Conservation (phyloP, 2,888 invertebrate genomes). For the Epirrhoe tristata region DNA sequence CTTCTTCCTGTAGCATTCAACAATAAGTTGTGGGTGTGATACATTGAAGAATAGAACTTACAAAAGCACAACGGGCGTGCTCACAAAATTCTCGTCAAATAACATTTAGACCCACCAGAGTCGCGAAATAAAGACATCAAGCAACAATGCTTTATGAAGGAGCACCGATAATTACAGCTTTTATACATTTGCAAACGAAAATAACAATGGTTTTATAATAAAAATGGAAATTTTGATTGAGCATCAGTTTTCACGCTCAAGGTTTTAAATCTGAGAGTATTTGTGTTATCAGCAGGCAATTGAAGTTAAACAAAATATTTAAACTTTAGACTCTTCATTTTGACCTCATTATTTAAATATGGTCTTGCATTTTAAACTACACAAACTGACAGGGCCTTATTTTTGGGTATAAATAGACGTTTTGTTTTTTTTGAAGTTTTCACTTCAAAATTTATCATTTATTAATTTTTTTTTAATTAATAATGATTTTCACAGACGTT, state of each 20-base stretch:
- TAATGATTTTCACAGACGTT: too few species aligned
- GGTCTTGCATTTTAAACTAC: too few species aligned
- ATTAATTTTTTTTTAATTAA: too few species aligned
- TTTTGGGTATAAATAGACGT: too few species aligned
- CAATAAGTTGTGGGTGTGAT: conserved; percentile 83
- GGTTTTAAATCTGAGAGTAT: not conserved
- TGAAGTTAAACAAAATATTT: too few species aligned
- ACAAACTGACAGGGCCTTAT: too few species aligned
- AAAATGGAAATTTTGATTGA: conserved; percentile 65
- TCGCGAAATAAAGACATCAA: conserved; percentile 83
- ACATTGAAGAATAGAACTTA: conserved; percentile 66
- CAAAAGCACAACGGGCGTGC: conserved; percentile 80
- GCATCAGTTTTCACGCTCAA: conserved; percentile 42
- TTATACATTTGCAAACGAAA: conserved; percentile 72
- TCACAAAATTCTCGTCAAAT: conserved; percentile 82
- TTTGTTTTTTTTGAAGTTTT: too few species aligned
- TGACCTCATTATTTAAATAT: too few species aligned
- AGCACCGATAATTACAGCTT: conserved; percentile 82
- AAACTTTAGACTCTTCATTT: too few species aligned
- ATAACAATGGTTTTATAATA: conserved; percentile 64
- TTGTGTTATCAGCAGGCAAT: too few species aligned
- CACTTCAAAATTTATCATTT: too few species aligned
- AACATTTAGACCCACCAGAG: conserved; percentile 84
- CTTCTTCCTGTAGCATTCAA: conserved; percentile 71
- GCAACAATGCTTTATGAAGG: conserved; percentile 72